Conservation (phyloP, 2,888 invertebrate genomes). For the Automeris io region DNA sequence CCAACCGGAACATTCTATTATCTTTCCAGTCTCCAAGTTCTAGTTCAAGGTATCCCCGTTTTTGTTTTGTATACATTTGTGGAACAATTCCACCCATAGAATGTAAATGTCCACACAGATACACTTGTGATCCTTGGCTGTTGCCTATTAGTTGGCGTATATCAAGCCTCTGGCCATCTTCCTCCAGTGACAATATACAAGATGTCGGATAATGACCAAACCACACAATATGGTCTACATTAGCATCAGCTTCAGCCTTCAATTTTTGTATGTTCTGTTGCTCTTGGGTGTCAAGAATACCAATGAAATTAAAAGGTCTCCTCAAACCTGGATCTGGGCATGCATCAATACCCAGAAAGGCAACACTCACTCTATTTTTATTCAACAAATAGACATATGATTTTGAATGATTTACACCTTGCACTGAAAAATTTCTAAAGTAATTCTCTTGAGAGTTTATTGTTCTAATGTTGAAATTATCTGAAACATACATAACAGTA, state of each 20-base stretch:
- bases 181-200: constrained; percentile 82
- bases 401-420: constrained; percentile 81
- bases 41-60: constrained; percentile 88
- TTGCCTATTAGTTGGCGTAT: constrained; percentile 78
- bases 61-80: constrained; percentile 91
- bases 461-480: constrained; percentile 90
- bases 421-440: constrained; percentile 86
- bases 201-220: constrained; percentile 97
- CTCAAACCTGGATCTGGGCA: constrained; percentile 91
- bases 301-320: constrained; percentile 94
- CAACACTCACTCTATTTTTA: constrained; percentile 79
- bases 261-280: constrained; percentile 75
- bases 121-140: constrained; percentile 80
- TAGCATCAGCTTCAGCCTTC: constrained; percentile 69
- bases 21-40: constrained; percentile 96
- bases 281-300: constrained; percentile 79
- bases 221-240: constrained; percentile 67
- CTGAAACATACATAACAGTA: too few species aligned
- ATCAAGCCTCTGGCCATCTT: constrained; percentile 60
- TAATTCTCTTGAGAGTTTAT: constrained; percentile 83
- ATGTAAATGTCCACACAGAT: constrained; percentile 94
- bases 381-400: constrained; percentile 82
- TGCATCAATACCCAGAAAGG: constrained; percentile 93
- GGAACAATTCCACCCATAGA: constrained; percentile 86
- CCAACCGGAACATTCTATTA: constrained; percentile 88